Base-by-base conservation (phyloP, 2,797 vertebrate species). In the Morelia viridis region DNA sequence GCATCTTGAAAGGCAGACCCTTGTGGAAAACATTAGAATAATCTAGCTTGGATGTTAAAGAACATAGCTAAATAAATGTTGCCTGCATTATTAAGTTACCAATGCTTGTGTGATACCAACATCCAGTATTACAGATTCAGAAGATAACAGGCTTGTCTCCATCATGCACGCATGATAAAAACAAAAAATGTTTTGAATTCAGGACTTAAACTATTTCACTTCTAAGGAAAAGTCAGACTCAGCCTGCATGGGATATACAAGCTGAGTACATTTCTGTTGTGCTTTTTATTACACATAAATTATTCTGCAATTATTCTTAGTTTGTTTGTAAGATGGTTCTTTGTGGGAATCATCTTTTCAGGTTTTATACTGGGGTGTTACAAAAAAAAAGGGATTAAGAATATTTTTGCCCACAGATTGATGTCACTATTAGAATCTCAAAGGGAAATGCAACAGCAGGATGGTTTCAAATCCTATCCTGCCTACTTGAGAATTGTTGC, bases 381-480 rank as follows among this genome's bases (percentile, higher is more conserved):
- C 26, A 35, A 84, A 35, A 53, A 53, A 65, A 68, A 6, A 41
- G 28, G 76, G 26, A 64, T 57, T 57, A 65, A 68, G 50, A 64
- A 46, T 65, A 1, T 80, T 41, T 41, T 28, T 17, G 1, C 1
- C 31, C 41, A 87, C 57, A 83, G 50, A 92, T 87, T 89, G 83
- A 68, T 89, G n/a, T n/a, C n/a, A 56, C 88, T 57, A 88, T 62
- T 15, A 22, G 86, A 91, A 86, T 93, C 17, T 86, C 92, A 87
- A 76, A 68, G 24, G 56, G 89, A 3, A 0, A 0, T 90, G 94
- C 88, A 83, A 28, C 58, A 62, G 41, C 58, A 88, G 68, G 12
- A 11, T 4, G 17, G 9, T 26, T 83, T 62, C 19, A 65, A 26
- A 85, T 12, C 46, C 11, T 26, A 13, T 62, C 80, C 2, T 58